Evolutionary conservation across 2,888 invertebrate genomes (phyloP).

Genomic region (Papilio elwesi): DNA sequence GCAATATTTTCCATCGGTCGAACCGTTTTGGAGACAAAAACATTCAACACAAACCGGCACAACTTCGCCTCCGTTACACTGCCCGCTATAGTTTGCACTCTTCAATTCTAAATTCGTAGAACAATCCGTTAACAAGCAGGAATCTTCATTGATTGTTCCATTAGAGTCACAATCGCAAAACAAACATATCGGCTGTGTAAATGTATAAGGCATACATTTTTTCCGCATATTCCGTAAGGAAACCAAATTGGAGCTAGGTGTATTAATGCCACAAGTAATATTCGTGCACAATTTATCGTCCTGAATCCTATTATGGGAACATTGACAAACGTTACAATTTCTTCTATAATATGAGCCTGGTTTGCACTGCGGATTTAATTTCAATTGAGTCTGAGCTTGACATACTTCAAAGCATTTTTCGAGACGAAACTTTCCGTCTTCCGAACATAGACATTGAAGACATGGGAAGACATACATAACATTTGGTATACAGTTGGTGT

Average conservation of each 20-base stretch:
- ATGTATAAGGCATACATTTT: slow-evolving; percentile 60
- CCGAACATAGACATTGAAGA: slow-evolving; percentile 69
- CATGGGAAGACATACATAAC: slow-evolving; percentile 74
- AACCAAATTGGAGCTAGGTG: slow-evolving; percentile 46
- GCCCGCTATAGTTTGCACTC: slow-evolving; percentile 50
- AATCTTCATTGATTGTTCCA: slow-evolving; percentile 60
- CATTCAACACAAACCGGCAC: slow-evolving; percentile 70
- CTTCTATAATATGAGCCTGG: slow-evolving; percentile 64
- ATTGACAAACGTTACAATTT: slow-evolving; percentile 68
- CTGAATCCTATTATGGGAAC: slow-evolving; percentile 60
- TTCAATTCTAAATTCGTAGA: slow-evolving; percentile 52
- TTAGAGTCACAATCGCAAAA: slow-evolving; percentile 67
- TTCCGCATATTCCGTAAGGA: slow-evolving; percentile 49
- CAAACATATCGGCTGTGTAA: slow-evolving; percentile 63
- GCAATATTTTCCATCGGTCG: slow-evolving; percentile 61
- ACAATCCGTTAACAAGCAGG: slow-evolving; percentile 67
- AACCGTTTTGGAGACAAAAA: slow-evolving; percentile 62
- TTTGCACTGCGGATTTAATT: slow-evolving; percentile 54
- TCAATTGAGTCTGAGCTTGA: slow-evolving; percentile 45
- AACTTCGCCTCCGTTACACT: slow-evolving; percentile 66
- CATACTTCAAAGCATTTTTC: slow-evolving; percentile 71
- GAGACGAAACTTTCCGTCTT: slow-evolving; percentile 61
- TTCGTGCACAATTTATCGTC: slow-evolving; percentile 56
- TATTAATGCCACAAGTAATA: slow-evolving; percentile 20
- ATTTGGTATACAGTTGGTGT: slow-evolving; percentile 69